phyloP scores from a whole-genome alignment of 2,113 vertebrate species.

The Pardalotus punctatus region DNA sequence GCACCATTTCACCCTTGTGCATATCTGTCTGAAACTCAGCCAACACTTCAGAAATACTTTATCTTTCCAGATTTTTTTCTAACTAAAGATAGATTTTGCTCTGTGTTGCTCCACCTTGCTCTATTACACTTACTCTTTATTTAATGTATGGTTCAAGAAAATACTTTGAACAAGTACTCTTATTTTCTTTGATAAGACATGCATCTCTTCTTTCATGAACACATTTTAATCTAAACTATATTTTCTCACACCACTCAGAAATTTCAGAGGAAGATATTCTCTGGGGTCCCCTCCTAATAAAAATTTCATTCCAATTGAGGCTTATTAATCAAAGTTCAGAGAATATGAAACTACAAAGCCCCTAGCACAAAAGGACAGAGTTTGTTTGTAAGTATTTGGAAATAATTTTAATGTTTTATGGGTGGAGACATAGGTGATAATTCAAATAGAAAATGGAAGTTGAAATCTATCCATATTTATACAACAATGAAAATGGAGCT shows the following conservation, averaged over 20 bases:
- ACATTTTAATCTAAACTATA: not conserved
- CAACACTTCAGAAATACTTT: not conserved
- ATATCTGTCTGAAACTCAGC: not conserved
- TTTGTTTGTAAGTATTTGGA: not conserved
- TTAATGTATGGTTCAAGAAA: not conserved
- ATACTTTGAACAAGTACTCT: not conserved
- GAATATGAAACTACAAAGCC: not conserved
- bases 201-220: not conserved
- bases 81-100: not conserved
- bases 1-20: not conserved
- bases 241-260: not conserved
- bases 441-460: not conserved
- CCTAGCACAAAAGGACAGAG: not conserved
- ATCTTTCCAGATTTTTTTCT: not conserved
- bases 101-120: not conserved
- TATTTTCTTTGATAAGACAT: not conserved
- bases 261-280: not conserved
- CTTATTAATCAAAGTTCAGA: constrained; percentile 6
- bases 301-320: not conserved
- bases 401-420: not conserved
- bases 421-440: not conserved
- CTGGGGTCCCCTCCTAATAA: not conserved
- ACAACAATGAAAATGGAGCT: not conserved
- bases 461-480: not conserved
- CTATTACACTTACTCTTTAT: not conserved